These are phyloP conservation scores for Thymelicus lineola DNA, from an alignment of 2,888 invertebrate species.

Conservation along the genomic window DNA sequence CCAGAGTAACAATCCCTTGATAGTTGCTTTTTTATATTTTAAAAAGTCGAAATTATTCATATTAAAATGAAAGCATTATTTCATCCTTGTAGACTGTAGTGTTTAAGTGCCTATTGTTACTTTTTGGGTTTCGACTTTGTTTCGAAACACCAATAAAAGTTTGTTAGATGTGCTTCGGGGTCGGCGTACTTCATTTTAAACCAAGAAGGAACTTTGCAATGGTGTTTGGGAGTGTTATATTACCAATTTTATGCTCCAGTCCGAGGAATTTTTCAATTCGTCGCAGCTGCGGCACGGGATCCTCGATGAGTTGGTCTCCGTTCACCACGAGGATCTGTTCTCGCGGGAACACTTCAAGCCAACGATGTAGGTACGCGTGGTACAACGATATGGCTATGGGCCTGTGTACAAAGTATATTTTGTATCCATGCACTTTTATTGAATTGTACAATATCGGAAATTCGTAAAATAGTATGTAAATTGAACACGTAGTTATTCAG, in stretches of 20 bases:
- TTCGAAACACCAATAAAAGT: constrained; percentile 5
- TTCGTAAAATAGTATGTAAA: background rate
- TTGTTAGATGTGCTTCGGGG: background rate
- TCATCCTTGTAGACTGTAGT: background rate
- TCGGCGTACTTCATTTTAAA: background rate
- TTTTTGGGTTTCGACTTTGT: background rate
- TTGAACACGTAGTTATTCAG: too few species aligned
- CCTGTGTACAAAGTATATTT: constrained; percentile 54
- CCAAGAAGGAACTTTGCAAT: background rate
- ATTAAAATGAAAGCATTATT: constrained; percentile 1
- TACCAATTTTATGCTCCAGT: constrained; percentile 85
- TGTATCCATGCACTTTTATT: too few species aligned
- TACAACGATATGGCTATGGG: constrained; percentile 96
- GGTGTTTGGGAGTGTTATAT: constrained; percentile 26
- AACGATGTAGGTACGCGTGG: constrained; percentile 94
- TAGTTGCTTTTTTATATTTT: constrained; percentile 3
- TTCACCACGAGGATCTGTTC: constrained; percentile 97
- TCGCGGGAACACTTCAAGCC: constrained; percentile 96
- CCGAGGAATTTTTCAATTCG: constrained; percentile 95
- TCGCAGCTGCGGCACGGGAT: constrained; percentile 94
- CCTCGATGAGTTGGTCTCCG: constrained; percentile 95
- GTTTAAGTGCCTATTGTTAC: background rate
- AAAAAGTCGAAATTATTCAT: background rate
- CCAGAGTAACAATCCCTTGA: constrained; percentile 14
- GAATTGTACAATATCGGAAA: background rate